A percentile compares a stretch with the other conserved stretches of the same genome.
Conservation (phyloP, 2,797 vertebrate species). For the Esox masquinongy region DNA sequence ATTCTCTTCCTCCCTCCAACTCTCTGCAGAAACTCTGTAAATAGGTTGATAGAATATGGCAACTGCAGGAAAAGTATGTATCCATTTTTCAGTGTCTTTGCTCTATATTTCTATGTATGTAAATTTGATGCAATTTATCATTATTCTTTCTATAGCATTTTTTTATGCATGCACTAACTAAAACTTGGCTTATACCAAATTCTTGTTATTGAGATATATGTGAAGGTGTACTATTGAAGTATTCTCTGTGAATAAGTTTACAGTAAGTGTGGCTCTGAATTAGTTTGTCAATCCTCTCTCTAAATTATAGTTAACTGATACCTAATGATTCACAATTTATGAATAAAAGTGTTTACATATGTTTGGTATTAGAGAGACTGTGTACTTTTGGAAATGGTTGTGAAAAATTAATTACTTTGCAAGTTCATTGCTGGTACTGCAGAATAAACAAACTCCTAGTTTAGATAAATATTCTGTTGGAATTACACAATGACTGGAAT, state of each 20-base stretch:
- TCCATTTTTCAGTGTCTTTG: neutral
- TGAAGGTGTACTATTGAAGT: neutral
- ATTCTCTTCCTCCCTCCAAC: neutral
- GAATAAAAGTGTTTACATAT: neutral
- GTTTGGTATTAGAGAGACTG: neutral
- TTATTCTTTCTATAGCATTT: no score
- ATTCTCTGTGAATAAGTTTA: neutral
- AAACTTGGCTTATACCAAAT: neutral
- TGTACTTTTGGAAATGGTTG: neutral
- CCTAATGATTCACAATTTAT: neutral
- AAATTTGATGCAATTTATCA: neutral
- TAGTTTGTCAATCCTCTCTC: neutral
- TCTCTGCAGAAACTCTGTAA: neutral
- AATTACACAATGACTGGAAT: neutral
- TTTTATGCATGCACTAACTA: no score
- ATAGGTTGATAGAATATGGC: constrained; percentile 47
- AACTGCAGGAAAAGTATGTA: constrained; percentile 70
- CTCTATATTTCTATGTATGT: neutral
- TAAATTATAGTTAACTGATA: neutral
- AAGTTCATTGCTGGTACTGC: neutral
- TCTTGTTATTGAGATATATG: neutral
- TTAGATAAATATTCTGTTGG: neutral
- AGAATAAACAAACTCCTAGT: neutral
- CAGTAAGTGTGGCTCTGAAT: neutral
- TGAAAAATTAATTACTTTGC: neutral